Percentiles rank a stretch among this genome's conserved stretches.
Conservation (phyloP, 2,888 invertebrate species). For the Polyommatus iphigenia region DNA sequence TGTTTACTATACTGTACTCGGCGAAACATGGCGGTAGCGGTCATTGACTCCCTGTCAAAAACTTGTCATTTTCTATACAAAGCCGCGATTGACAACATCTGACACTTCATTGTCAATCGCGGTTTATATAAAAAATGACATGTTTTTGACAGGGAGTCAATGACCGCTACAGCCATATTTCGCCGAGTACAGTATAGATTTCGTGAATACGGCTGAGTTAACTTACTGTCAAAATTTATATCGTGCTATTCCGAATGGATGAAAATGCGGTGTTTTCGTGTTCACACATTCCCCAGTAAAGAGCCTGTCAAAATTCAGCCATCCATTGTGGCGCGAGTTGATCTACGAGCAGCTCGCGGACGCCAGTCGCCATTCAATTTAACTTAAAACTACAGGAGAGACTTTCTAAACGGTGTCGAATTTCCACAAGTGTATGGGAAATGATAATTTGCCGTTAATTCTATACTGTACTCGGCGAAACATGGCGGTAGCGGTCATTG, state of each 20-base stretch:
- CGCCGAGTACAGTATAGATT: no score
- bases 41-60: no score
- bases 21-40: no score
- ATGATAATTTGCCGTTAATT: neutral
- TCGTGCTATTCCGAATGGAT: neutral
- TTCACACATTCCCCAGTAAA: slow-evolving; percentile 36
- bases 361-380: neutral
- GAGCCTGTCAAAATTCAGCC: slow-evolving; percentile 42
- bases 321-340: slow-evolving; percentile 36
- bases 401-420: neutral
- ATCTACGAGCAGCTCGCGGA: neutral
- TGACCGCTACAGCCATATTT: no score
- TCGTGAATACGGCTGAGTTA: neutral
- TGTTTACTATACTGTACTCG: no score
- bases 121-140: no score
- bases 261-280: neutral
- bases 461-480: no score
- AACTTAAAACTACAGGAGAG: neutral
- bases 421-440: neutral
- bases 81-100: no score
- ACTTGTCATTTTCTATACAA: no score
- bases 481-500: no score
- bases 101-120: no score
- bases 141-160: no score
- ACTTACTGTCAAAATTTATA: neutral